Evolutionary conservation across 1,140 invertebrate species (phyloP).

Genomic region (Heliconius congener): DNA sequence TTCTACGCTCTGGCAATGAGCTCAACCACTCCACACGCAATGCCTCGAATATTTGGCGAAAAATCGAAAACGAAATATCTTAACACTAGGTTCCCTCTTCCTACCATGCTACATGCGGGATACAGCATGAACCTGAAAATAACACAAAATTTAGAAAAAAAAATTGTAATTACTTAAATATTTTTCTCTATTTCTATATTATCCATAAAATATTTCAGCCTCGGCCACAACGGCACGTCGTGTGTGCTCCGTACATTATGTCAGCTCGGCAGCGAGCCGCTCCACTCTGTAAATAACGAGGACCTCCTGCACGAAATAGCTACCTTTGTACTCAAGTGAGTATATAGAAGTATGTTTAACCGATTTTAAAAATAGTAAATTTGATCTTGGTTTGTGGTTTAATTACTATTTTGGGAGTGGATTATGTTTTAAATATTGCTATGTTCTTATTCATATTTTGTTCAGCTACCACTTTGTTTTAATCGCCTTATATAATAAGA

Average conservation of each 20-base stretch:
- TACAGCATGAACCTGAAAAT: not conserved
- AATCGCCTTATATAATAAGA: no score
- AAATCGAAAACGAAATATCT: not conserved
- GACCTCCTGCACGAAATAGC: conserved; percentile 75
- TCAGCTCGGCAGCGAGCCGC: conserved; percentile 67
- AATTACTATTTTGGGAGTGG: no score
- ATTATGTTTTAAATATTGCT: no score
- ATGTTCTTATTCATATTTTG: no score
- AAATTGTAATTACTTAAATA: not conserved
- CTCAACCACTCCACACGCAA: not conserved
- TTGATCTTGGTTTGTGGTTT: not conserved
- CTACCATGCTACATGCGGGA: not conserved
- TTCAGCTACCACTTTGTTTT: no score
- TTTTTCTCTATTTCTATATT: not conserved
- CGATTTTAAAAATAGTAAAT: conserved; percentile 14
- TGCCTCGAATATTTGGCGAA: not conserved
- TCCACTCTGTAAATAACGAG: conserved; percentile 68
- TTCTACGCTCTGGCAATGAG: not conserved
- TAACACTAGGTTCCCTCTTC: not conserved
- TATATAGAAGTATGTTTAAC: conserved; percentile 21
- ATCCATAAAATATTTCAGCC: conserved; percentile 50
- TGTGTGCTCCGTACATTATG: conserved; percentile 71
- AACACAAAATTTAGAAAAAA: not conserved
- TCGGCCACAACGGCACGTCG: conserved; percentile 67
- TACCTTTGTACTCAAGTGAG: conserved; percentile 71